Percentiles rank a stretch among this genome's conserved stretches.
phyloP scores from a whole-genome alignment of 2,113 vertebrate genomes.

The Hippolais icterina region DNA sequence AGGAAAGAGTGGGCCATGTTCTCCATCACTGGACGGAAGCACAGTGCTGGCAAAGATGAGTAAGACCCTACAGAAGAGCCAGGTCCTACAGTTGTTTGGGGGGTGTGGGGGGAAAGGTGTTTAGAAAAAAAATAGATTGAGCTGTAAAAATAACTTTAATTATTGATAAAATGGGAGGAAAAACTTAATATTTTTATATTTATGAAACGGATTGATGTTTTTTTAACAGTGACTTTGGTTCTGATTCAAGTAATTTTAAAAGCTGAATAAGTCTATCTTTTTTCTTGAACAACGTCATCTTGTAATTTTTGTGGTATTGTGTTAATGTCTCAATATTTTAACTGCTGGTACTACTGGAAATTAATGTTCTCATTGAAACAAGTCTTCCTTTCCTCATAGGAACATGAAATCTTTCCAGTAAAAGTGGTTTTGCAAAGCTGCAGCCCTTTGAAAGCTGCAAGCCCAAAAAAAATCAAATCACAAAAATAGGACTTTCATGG shows the following conservation, averaged over 20 bases:
- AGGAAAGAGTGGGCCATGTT: neutral
- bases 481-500: neutral
- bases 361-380: neutral
- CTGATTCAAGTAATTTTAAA: neutral
- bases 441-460: neutral
- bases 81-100: neutral
- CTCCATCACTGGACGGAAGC: neutral
- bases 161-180: neutral
- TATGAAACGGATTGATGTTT: neutral
- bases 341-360: neutral
- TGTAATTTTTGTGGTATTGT: neutral
- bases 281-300: neutral
- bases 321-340: neutral
- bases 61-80: neutral
- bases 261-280: neutral
- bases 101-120: accelerated
- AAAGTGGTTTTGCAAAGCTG: neutral
- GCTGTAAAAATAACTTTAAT: neutral
- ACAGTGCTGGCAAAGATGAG: neutral
- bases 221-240: neutral
- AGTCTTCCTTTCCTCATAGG: neutral
- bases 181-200: neutral
- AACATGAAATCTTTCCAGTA: neutral
- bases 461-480: neutral
- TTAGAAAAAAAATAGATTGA: neutral